Conservation (phyloP, 2,797 vertebrate species). For the Takifugu ocellatus region DNA sequence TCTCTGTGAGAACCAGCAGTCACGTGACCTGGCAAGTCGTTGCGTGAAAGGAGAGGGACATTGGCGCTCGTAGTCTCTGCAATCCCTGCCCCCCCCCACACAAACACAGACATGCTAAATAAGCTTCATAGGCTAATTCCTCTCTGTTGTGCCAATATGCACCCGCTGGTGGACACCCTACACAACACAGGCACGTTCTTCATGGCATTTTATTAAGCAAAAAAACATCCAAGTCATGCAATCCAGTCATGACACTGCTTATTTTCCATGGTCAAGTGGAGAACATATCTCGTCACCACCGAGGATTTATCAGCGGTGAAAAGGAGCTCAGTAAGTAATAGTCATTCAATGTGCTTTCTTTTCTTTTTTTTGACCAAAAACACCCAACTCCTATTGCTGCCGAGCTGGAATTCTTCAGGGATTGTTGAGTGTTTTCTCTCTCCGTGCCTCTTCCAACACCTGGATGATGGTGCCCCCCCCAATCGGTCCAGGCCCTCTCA, state of each 20-base stretch:
- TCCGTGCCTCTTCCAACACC: constrained; percentile 77
- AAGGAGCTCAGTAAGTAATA: too few species aligned
- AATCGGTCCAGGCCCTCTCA: constrained; percentile 56
- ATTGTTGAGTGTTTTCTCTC: constrained; percentile 80
- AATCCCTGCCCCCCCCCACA: constrained; percentile 34
- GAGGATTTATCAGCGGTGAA: too few species aligned
- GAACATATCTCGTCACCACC: not conserved
- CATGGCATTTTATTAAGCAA: constrained; percentile 6
- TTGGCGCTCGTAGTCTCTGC: not conserved
- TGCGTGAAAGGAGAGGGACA: constrained; percentile 17
- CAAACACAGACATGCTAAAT: constrained; percentile 46
- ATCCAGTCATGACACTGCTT: not conserved
- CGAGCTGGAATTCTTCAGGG: constrained; percentile 74
- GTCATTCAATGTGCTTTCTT: too few species aligned
- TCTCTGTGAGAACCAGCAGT: constrained; percentile 65
- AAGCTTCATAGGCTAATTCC: constrained; percentile 33
- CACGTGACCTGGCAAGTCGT: constrained; percentile 60
- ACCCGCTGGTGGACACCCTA: constrained; percentile 4
- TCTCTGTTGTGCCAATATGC: constrained; percentile 46
- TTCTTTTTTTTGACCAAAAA: too few species aligned
- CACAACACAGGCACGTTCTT: not conserved
- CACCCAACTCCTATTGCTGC: constrained; percentile 50
- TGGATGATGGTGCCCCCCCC: constrained; percentile 58
- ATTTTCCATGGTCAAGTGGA: not conserved
- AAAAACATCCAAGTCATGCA: not conserved